Base-by-base conservation (phyloP, 2,888 invertebrate genomes). In the Drosophila putrida region DNA sequence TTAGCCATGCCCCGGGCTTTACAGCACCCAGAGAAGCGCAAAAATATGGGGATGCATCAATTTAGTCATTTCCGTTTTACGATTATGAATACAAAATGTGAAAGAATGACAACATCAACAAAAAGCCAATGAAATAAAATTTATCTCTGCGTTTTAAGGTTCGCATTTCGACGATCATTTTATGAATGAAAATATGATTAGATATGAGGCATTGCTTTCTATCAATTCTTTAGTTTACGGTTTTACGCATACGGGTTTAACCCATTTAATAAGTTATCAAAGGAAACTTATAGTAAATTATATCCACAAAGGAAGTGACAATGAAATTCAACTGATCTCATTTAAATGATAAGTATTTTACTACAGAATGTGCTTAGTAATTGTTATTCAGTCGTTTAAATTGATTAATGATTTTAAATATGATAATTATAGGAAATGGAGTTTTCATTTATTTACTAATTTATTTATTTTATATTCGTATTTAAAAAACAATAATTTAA, bases 11-110 rank as follows among this genome's bases (percentile, higher is more conserved):
- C 15, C 36, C 27, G 31, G 54, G 60, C 66, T 83, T 66, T 68
- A n/a, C 54, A 50, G 50, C 53, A 58, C 49, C 33, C 41, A 68
- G 60, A 53, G 63, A 78, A 60, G 49, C 59, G 60, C 63, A 69
- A 67, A 65, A 65, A 58, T 58, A 63, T 62, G 71, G 80, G 79
- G 77, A 84, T 79, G 83, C 80, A 67, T 59, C 71, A 88, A 75
- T 88, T 83, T 73, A 73, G 75, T 70, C 71, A 75, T 71, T 82
- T 83, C 83, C 83, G 83, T 68, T 82, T 41, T 68, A 61, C 46
- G 53, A 50, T 28, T 20, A 57, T 47, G 44, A 36, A 51, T 33
- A 41, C n/a, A 20, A 41, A 46, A 41, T 25, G 35, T 38, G 20
- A 27, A 27, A 27, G 31, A 54, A 20, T 33, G 38, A 20, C 36